Evolutionary conservation across 2,797 vertebrate species (phyloP).

Genomic region (Trachurus trachurus): DNA sequence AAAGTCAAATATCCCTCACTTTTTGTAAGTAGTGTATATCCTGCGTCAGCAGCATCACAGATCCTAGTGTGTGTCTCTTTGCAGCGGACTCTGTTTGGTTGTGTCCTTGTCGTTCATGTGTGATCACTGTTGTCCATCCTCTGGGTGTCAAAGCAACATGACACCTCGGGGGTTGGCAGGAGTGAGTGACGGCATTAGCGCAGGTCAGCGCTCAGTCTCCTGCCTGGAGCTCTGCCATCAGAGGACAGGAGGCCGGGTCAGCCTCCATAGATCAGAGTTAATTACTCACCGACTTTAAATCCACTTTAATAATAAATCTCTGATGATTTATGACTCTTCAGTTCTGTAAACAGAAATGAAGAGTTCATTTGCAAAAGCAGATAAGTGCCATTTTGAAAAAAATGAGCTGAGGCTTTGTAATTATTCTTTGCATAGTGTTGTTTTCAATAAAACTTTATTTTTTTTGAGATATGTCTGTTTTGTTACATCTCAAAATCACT

Average conservation of each 20-base stretch:
- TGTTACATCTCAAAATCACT: too few species aligned
- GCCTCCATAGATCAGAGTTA: neutral
- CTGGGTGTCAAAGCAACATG: constrained; percentile 15
- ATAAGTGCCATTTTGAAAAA: too few species aligned
- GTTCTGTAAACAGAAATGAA: neutral
- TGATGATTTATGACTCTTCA: neutral
- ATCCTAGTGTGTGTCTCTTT: neutral
- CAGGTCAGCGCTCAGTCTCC: constrained; percentile 9
- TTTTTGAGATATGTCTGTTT: too few species aligned
- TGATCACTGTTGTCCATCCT: constrained; percentile 10
- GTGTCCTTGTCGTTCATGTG: constrained; percentile 15
- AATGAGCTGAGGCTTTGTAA: too few species aligned
- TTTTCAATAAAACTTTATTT: too few species aligned
- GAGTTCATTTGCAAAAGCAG: too few species aligned
- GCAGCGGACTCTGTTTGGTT: constrained; percentile 1
- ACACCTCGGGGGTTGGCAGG: constrained; percentile 11
- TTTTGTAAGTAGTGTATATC: neutral
- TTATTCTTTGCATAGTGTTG: too few species aligned
- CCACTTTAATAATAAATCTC: neutral
- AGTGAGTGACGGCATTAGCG: constrained; percentile 25
- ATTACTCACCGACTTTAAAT: constrained; percentile 8
- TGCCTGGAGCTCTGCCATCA: constrained; percentile 6
- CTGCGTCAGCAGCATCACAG: neutral
- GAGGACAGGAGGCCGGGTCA: constrained; percentile 8
- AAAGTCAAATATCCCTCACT: too few species aligned